Evolutionary conservation across 2,888 invertebrate genomes (phyloP), one percentile per base, ranked within the genome.

Genomic region (Epinotia nisella): DNA sequence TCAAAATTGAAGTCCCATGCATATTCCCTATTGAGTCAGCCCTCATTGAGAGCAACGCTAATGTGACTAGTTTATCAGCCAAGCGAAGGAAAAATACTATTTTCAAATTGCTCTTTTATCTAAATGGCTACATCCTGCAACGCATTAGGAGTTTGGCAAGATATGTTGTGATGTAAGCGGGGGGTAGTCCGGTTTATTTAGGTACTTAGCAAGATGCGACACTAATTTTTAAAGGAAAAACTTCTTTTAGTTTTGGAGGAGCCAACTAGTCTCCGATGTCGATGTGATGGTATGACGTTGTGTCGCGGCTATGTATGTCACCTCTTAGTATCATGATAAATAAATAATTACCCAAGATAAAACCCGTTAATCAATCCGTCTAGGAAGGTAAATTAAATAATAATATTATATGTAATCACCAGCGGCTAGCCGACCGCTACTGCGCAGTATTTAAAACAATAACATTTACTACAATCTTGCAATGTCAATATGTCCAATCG

Each of bases 381-480:
- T 60, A 45, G 53, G 24, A 59, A 60, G 68, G 68, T 58, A 56
- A 41, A 68, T 68, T 68, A 64, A 67, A 73, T 51, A 62, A 62
- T 72, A 41, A 67, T 58, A 39, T 56, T 11, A 39, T 60, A 19
- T 53, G 53, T 39, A 53, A 70, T 70, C 62, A 41, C 29, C 17
- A 62, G 11, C 56, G 62, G 62, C 24, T 58, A 64, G 58, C 29
- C 68, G 61, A 21, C 21, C 21, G 58, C 61, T 67, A 59, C 68
- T 73, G 64, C 73, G 73, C 68, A 73, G 24, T 73, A 64, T 35
- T 35, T 17, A 49, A 45, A 72, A 56, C 55, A 64, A 55, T 55
- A 58, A 24, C 60, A 49, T 65, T 51, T 51, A 45, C 15, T 24
- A 67, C 35, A 35, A 9, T 9, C 55, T 29, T 66, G n/a, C 59